Base-by-base conservation (phyloP, 2,113 vertebrate genomes). In the Synodontis membranacea region DNA sequence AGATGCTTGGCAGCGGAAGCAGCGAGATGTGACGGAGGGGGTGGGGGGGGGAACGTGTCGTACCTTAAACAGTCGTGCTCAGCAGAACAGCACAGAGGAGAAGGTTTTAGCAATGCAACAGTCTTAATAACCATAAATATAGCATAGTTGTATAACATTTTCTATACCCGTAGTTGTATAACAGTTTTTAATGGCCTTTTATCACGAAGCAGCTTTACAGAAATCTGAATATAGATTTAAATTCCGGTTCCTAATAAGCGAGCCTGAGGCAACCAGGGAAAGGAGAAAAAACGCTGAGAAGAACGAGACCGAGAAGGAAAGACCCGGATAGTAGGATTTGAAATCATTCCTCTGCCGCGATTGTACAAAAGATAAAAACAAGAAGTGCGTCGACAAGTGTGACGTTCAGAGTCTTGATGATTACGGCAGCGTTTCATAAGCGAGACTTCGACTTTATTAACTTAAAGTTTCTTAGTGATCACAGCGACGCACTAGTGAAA, bases 41-140 rank as follows among this genome's bases (percentile, higher is more conserved):
- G 82, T 88, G 86, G 76, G 75, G 84, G 84, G 80, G 82, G 74
- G 80, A 86, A 89, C 81, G 54, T 84, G 87, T 86, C 80, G 86
- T 56, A 85, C 60, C 74, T 88, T 86, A n/a, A n/a, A 56, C 64
- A 91, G 85, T 90, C 62, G 81, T 74, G 81, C 80, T 68, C 58
- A 80, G 83, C 80, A 75, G 56, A 72, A 87, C n/a, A 83, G 46
- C 46, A 84, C 75, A 86, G 83, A 58, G 28, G 19, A 44, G 44
- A 44, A 44, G 12, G 28, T 28, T 31, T n/a, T 21, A 58, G 48
- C 19, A 25, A 44, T 15, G 48, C 62, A 82, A 5, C 50, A 54
- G 14, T 70, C 52, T 37, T 84, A 83, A 62, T 86, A 86, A 80
- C 21, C 42, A 83, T 76, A 50, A 31, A 48, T 78, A 23, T 39